Base-by-base conservation (phyloP, 2,113 vertebrate species). In the Procapra przewalskii region DNA sequence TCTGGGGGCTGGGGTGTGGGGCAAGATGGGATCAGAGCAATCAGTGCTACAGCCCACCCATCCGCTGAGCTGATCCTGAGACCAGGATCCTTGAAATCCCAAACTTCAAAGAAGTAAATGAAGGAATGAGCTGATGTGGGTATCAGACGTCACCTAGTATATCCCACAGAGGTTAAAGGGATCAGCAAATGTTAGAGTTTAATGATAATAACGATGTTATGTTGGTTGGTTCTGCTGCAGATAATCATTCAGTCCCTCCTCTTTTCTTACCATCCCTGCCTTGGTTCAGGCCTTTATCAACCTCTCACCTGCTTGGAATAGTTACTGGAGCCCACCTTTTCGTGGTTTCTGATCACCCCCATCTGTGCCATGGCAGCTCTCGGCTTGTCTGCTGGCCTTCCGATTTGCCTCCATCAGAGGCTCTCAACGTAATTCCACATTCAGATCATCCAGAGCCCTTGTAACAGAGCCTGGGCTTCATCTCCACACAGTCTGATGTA, bases 21-120 rank as follows among this genome's bases (percentile, higher is more conserved):
- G 9, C 45, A 31, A 50, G 45, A 31, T 5, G 1, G 0, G 31
- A 8, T 11, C 2, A 3, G 36, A 54, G 62, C 36, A 25, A 5
- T 52, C 15, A 17, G 57, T 81, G 33, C 23, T 5, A 31, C 16
- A 12, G 33, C 43, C 8, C 14, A 3, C 54, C 21, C 25, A 54
- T 54, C 48, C 1, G 0, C 80, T 82, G 80, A 52, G 80, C 33
- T 21, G 80, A n/a, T n/a, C 19, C 31, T 52, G 17, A n/a, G 33
- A 86, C 29, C 27, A 1, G 48, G 19, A 15, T 55, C 88, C 31
- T 54, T 64, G 81, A 85, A 67, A 31, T 12, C 17, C 77, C 77
- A 84, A 52, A 23, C 77, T 36, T 83, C 52, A n/a, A 10, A 55
- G 7, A 4, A 31, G 9, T 59, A 23, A 19, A 14, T 7, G 17